Evolutionary conservation across 1,140 invertebrate genomes (phyloP).

Genomic region (Campoletis sonorensis): DNA sequence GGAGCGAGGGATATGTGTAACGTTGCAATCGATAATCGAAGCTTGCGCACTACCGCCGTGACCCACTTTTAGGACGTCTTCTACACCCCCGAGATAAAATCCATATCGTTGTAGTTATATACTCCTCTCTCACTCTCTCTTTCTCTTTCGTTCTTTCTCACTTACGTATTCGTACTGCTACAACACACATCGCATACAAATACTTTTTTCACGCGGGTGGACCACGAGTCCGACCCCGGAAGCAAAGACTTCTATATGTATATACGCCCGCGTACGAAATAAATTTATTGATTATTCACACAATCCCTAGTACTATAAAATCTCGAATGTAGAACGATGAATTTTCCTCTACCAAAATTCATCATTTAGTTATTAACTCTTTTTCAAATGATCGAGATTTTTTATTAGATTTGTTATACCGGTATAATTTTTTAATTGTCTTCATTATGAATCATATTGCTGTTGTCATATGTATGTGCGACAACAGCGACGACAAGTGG

Average conservation of each 20-base stretch:
- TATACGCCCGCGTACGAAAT: background rate
- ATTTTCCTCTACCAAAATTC: no score
- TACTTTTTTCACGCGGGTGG: conserved; percentile 10
- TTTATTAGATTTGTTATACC: no score
- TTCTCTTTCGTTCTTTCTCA: no score
- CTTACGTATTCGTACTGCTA: background rate
- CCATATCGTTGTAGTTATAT: conserved; percentile 59
- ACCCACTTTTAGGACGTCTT: conserved; percentile 67
- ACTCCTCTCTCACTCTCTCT: background rate
- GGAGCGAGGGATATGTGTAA: conserved; percentile 43
- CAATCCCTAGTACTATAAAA: no score
- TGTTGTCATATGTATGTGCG: no score
- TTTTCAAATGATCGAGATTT: no score
- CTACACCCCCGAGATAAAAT: conserved; percentile 63
- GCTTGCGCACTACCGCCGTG: conserved; percentile 70
- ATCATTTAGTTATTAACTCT: no score
- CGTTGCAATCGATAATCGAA: conserved; percentile 74
- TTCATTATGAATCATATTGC: no score
- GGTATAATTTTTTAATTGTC: no score
- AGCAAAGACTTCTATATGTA: background rate
- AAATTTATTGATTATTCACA: no score
- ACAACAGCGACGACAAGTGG: no score
- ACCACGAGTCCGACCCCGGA: background rate
- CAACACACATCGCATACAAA: background rate
- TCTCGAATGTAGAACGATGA: no score